phyloP scores from a whole-genome alignment of 1,140 invertebrate species.

The Acyrthosiphon pisum region DNA sequence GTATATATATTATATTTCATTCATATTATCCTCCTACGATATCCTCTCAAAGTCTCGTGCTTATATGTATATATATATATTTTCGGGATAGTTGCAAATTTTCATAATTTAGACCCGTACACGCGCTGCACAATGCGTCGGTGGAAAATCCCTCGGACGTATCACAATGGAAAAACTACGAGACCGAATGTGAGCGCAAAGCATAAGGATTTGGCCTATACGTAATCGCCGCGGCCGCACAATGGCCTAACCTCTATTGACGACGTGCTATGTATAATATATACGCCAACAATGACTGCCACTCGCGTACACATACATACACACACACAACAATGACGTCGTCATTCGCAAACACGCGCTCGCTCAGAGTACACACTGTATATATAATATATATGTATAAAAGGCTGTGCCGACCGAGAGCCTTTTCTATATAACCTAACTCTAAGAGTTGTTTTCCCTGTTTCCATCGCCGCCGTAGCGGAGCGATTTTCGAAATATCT shows the following conservation, averaged over 20 bases:
- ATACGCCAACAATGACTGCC: constrained; percentile 5
- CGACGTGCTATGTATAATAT: background rate
- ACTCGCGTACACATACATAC: background rate
- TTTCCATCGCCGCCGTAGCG: background rate
- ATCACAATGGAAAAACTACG: constrained; percentile 7
- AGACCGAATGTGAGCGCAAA: background rate
- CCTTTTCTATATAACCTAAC: background rate
- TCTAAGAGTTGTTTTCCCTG: background rate
- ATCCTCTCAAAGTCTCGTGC: background rate
- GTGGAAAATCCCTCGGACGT: background rate
- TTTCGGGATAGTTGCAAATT: constrained; percentile 23
- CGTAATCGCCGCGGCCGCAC: background rate
- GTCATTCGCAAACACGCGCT: background rate
- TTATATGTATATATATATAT: background rate
- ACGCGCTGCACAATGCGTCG: background rate
- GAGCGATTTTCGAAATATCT: background rate
- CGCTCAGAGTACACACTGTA: background rate
- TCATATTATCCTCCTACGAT: background rate
- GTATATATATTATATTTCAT: background rate
- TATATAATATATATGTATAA: background rate
- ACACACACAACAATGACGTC: constrained; percentile 19
- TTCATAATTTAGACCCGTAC: background rate
- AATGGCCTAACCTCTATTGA: background rate
- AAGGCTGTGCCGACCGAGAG: background rate
- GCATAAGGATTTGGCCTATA: constrained; percentile 29